Percentiles rank a stretch among this genome's conserved stretches.
Conservation (phyloP, 2,113 vertebrate genomes). For the Hirundichthys speculiger region DNA sequence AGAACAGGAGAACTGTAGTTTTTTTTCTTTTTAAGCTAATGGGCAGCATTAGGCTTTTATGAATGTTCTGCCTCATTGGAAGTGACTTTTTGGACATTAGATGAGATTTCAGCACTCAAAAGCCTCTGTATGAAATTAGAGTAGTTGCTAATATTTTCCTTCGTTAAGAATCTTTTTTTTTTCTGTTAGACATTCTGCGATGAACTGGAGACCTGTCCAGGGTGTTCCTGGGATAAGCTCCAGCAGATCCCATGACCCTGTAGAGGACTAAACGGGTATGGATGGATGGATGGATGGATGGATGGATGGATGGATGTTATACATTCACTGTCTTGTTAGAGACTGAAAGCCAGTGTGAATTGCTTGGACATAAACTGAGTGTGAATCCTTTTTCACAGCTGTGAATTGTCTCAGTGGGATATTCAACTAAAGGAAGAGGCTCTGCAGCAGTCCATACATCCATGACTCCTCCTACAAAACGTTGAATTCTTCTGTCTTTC, state of each 20-base stretch:
- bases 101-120: conserved; percentile 30
- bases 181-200: conserved; percentile 40
- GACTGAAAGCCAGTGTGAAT: conserved; percentile 15
- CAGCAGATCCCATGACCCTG: too few species aligned
- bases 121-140: conserved; percentile 38
- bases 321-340: conserved; percentile 37
- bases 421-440: neutral
- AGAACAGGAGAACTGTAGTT: conserved; percentile 40
- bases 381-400: neutral
- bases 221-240: too few species aligned
- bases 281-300: too few species aligned
- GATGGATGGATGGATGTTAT: too few species aligned
- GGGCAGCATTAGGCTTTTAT: conserved; percentile 49
- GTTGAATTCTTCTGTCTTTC: too few species aligned
- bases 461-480: too few species aligned
- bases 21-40: conserved; percentile 51
- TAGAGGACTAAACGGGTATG: too few species aligned
- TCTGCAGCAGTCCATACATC: too few species aligned
- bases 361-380: conserved; percentile 19
- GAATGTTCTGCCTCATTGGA: conserved; percentile 69
- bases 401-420: neutral
- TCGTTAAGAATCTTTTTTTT: conserved; percentile 27
- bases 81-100: conserved; percentile 51
- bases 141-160: conserved; percentile 49
- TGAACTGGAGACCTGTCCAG: too few species aligned